Base-by-base conservation (phyloP, 2,888 invertebrate species). In the Xestoiulus laeticollis region DNA sequence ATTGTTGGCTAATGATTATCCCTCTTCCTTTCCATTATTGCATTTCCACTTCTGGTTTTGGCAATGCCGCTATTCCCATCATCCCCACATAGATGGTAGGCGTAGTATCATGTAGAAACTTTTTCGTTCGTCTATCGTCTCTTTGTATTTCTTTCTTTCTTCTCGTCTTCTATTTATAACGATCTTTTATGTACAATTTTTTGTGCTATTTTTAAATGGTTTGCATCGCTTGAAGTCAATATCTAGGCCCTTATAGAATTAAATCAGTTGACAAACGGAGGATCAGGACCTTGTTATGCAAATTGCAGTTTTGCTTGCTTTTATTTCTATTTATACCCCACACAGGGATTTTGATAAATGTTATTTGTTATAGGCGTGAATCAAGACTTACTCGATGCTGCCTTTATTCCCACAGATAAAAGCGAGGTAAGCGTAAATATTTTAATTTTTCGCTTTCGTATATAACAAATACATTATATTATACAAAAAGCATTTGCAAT, bases 311-410 rank as follows among this genome's bases (percentile, higher is more conserved):
- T 44, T 86, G 30, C 48, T 86, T 59, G 14, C 48, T 86, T 30
- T 33, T 43, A 10, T 86, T 12, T 43, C 5, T 85, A 30, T 19
- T 30, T 85, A 1, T 19, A 33, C 22, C n/a, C 83, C n/a, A 12
- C 30, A 38, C 38, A 38, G n/a, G 16, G 83, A 38, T 38, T 83
- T 85, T 82, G 1, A 43, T 44, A 14, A 16, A 19, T 4, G 12
- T 32, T 82, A 19, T 89, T 90, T 91, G 90, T 91, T 91, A 16
- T 92, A 98, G 98, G 97, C 88, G 95, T 98, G 16, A 95, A 96
- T 91, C 94, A 95, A 89, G 96, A 96, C 90, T 94, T 97, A 88
- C 93, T 97, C 90, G 96, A 97, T 90, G 94, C 95, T 89, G 94
- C 97, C 10, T 92, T 97, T 68, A 94, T 94, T 91, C 95, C 96